Evolutionary conservation across 2,113 vertebrate species (phyloP).

Genomic region (Grantiella picta): DNA sequence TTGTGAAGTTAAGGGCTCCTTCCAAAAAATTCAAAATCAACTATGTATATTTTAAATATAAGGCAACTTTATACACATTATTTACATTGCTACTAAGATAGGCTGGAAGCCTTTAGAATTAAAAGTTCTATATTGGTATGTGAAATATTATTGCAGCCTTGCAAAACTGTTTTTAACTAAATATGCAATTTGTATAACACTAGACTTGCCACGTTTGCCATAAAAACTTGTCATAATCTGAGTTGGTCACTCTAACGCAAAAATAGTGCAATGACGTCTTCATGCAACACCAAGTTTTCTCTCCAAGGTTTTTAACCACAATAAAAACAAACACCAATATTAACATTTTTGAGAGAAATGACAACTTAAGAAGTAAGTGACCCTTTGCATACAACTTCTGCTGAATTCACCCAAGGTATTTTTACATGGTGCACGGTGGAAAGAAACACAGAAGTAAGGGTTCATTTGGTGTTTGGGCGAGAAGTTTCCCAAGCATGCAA

Average conservation of each 20-base stretch:
- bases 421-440: not conserved
- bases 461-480: not conserved
- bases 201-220: not conserved
- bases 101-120: not conserved
- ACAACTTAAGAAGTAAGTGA: not conserved
- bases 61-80: not conserved
- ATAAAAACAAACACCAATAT: not conserved
- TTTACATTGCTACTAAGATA: not conserved
- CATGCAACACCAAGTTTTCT: not conserved
- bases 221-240: not conserved
- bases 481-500: not conserved
- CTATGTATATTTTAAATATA: not conserved
- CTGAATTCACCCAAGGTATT: not conserved
- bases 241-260: not conserved
- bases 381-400: not conserved
- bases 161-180: not conserved
- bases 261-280: not conserved
- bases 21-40: not conserved
- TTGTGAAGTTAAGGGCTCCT: not conserved
- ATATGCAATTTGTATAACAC: not conserved
- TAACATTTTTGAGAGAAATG: not conserved
- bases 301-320: not conserved
- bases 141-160: not conserved
- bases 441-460: not conserved
- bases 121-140: not conserved